Conservation (phyloP, 53 echinoderm and acorn worm genomes). For the Antedon mediterranea region DNA sequence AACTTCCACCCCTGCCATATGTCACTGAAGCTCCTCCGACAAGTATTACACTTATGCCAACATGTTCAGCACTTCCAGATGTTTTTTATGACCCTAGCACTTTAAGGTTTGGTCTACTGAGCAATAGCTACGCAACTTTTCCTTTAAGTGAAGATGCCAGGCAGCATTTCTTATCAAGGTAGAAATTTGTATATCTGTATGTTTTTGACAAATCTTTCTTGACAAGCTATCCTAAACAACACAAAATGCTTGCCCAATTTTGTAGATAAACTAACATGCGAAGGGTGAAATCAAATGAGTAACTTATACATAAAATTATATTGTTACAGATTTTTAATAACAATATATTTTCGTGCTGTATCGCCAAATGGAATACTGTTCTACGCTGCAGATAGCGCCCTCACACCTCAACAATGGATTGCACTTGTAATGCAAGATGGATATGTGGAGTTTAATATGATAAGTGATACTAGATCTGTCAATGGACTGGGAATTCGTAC, state of each 20-base stretch:
- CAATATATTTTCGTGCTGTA: slow-evolving; percentile 55
- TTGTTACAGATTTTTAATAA: slow-evolving; percentile 53
- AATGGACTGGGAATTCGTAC: slow-evolving; percentile 31
- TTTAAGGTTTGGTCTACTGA: slow-evolving; percentile 40
- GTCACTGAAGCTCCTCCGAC: slow-evolving; percentile 40
- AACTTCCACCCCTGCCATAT: slow-evolving; percentile 72
- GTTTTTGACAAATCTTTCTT: too few relatives aligned
- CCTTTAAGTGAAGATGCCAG: slow-evolving; percentile 16
- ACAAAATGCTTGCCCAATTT: too few relatives aligned
- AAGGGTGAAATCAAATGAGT: too few relatives aligned
- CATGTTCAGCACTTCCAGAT: slow-evolving; percentile 39
- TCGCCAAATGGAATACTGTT: slow-evolving; percentile 65
- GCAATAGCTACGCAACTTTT: slow-evolving; percentile 31
- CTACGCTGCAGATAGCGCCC: slow-evolving; percentile 34
- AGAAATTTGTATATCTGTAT: too few relatives aligned
- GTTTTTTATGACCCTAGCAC: slow-evolving; percentile 38
- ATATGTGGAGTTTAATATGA: slow-evolving; percentile 39
- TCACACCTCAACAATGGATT: slow-evolving; percentile 32
- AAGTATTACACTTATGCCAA: slow-evolving; percentile 18
- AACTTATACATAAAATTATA: too few relatives aligned
- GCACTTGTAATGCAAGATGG: slow-evolving; percentile 48
- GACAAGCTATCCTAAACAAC: too few relatives aligned
- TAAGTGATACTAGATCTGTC: slow-evolving; percentile 22
- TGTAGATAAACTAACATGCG: too few relatives aligned
- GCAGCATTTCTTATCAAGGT: slow-evolving; percentile 1